phyloP scores from a whole-genome alignment of 2,113 vertebrate species.

The Chionomys nivalis region DNA sequence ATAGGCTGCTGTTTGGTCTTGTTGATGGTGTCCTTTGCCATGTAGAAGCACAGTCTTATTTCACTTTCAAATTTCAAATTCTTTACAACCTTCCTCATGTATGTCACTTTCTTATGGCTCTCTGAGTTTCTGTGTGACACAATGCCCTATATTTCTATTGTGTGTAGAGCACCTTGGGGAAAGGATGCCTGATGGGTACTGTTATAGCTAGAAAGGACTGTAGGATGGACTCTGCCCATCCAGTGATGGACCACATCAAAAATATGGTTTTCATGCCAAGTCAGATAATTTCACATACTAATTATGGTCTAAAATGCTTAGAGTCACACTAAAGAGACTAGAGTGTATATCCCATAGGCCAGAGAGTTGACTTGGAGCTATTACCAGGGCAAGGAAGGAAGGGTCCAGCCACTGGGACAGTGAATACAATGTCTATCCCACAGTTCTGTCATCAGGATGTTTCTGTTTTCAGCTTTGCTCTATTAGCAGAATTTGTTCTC shows the following conservation, averaged over 20 bases:
- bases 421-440: neutral
- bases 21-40: neutral
- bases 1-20: neutral
- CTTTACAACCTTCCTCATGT: neutral
- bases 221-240: neutral
- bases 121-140: neutral
- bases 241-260: neutral
- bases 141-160: neutral
- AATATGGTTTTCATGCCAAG: neutral
- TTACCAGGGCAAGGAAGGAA: neutral
- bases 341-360: neutral
- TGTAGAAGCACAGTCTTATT: neutral
- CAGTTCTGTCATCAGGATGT: neutral
- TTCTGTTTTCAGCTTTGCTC: neutral
- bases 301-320: neutral
- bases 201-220: neutral
- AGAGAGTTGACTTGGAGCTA: neutral
- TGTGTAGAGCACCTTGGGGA: neutral
- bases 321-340: neutral
- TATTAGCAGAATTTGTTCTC: neutral
- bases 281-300: neutral
- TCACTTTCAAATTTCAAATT: conserved; percentile 14
- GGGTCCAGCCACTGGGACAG: neutral
- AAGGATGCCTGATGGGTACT: neutral
- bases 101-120: neutral